phyloP scores from a whole-genome alignment of 2,797 vertebrate species.

The Pangasius krempfi region DNA sequence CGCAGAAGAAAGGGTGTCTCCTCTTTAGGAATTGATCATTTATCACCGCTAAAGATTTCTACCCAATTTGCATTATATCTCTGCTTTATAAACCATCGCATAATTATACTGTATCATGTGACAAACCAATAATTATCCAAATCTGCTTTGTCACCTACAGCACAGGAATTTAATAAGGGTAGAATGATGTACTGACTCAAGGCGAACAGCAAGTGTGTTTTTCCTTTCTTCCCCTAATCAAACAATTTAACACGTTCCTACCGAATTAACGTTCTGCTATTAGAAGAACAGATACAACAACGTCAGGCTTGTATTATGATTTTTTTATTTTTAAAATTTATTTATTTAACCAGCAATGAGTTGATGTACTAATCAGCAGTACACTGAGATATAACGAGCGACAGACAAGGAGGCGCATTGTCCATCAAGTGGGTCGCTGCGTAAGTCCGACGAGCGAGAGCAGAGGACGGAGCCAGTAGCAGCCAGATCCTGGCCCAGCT shows the following conservation, averaged over 20 bases:
- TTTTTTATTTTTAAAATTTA: background rate
- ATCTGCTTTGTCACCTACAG: background rate
- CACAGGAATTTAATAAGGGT: background rate
- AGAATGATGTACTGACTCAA: background rate
- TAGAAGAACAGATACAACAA: background rate
- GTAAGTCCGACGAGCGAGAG: conserved; percentile 9
- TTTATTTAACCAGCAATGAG: background rate
- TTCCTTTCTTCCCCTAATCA: background rate
- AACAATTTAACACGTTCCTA: background rate
- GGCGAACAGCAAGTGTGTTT: background rate
- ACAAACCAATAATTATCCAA: background rate
- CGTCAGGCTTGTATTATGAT: background rate
- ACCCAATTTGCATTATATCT: too few species aligned
- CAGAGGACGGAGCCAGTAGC: background rate
- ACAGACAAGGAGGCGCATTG: background rate
- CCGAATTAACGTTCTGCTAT: background rate
- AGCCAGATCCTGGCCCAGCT: conserved; percentile 33
- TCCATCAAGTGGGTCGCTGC: background rate
- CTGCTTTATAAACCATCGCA: background rate
- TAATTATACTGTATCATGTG: background rate
- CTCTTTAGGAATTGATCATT: too few species aligned
- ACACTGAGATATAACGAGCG: background rate
- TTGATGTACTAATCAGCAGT: background rate
- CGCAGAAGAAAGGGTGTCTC: too few species aligned
- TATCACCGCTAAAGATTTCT: too few species aligned